A percentile compares a stretch with the other conserved stretches of the same genome.
These are phyloP conservation scores for Apamea crenata DNA, from an alignment of 2,888 invertebrate genomes.

Conservation along the genomic window DNA sequence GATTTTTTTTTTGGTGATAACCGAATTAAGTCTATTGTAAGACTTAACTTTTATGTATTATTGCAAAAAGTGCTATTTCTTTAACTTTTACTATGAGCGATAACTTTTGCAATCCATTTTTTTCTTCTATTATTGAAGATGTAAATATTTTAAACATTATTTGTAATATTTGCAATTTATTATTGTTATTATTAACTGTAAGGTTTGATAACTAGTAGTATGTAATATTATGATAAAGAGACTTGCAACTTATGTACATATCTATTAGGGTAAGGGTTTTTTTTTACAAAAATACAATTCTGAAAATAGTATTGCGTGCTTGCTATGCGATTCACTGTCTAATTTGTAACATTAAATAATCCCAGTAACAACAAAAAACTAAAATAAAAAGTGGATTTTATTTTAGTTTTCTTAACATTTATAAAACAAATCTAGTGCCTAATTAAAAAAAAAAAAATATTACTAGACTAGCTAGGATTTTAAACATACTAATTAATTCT, in stretches of 20 bases:
- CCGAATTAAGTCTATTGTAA: conserved; percentile 61
- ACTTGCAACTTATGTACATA: conserved; percentile 90
- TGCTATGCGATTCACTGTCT: conserved; percentile 59
- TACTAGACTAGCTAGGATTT: not conserved
- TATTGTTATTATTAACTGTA: conserved; percentile 84
- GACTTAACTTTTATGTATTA: conserved; percentile 58
- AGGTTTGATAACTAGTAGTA: conserved; percentile 85
- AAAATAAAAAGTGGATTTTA: not conserved
- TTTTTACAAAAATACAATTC: conserved; percentile 69
- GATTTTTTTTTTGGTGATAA: conserved; percentile 62
- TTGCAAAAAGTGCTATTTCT: conserved; percentile 59
- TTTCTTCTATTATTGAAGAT: conserved; percentile 83
- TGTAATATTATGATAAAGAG: conserved; percentile 86
- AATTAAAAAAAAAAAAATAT: not conserved
- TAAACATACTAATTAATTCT: conserved; percentile 5
- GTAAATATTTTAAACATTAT: conserved; percentile 89
- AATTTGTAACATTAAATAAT: conserved; percentile 5
- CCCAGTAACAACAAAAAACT: not conserved
- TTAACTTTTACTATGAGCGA: conserved; percentile 54
- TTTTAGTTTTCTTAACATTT: not conserved
- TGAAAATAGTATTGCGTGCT: conserved; percentile 63
- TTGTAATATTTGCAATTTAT: conserved; percentile 87
- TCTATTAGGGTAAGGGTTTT: conserved; percentile 87
- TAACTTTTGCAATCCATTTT: conserved; percentile 64
- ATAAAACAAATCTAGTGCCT: not conserved